Percentiles rank a stretch among this genome's conserved stretches.
Evolutionary conservation across 1,140 invertebrate genomes (phyloP).

Genomic region (Halictus rubicundus): DNA sequence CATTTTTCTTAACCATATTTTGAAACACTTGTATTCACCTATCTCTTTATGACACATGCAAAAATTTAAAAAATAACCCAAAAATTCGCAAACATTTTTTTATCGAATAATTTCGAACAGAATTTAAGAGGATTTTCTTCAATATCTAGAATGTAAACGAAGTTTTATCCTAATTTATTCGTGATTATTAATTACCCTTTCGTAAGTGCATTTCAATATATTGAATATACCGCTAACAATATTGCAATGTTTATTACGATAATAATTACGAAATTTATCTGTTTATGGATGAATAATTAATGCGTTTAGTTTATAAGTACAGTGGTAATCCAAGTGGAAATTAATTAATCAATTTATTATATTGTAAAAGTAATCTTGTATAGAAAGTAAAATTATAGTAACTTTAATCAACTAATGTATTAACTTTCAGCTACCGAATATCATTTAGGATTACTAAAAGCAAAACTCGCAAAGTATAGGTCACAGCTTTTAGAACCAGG

Average conservation of each 20-base stretch:
- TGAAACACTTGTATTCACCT: neutral
- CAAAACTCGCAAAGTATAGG: slow-evolving; percentile 98
- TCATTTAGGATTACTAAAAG: slow-evolving; percentile 98
- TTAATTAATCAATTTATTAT: neutral
- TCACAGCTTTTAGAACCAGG: slow-evolving; percentile 96
- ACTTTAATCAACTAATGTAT: slow-evolving; percentile 18
- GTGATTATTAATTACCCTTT: neutral
- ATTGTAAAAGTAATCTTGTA: neutral
- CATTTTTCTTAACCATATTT: slow-evolving; percentile 37
- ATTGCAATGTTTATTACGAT: neutral
- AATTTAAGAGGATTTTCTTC: neutral
- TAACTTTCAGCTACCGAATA: slow-evolving; percentile 95
- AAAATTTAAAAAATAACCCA: neutral
- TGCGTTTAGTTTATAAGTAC: neutral
- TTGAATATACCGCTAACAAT: neutral
- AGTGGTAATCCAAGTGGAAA: neutral
- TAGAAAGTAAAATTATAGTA: neutral
- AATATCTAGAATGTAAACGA: neutral
- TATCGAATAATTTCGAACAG: neutral
- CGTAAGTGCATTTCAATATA: neutral
- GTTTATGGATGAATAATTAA: too few relatives aligned
- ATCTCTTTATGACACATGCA: slow-evolving; percentile 8
- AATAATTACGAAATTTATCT: neutral
- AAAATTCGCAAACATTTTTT: neutral
- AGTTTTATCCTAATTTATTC: neutral